Percentiles rank a stretch among this genome's conserved stretches.
Evolutionary conservation across 2,797 vertebrate species (phyloP).

Genomic region (Eospalax fontanierii): DNA sequence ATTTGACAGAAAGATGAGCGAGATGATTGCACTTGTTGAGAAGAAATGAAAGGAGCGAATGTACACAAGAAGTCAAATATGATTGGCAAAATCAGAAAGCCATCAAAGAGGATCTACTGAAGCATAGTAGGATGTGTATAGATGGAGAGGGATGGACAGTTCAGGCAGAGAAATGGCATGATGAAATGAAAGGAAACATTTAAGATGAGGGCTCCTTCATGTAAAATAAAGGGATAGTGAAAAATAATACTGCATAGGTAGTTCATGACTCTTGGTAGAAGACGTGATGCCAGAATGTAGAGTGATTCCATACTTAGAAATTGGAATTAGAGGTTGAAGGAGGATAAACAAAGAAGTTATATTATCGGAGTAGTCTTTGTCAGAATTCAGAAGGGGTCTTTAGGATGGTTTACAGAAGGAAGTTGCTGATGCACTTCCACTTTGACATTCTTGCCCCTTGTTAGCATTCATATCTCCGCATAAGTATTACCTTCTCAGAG

Average conservation of each 20-base stretch:
- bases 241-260: neutral
- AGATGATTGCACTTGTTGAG: neutral
- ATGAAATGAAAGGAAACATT: neutral
- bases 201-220: neutral
- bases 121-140: neutral
- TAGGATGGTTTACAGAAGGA: neutral
- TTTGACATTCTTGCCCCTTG: neutral
- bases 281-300: neutral
- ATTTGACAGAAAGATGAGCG: slow-evolving; percentile 1
- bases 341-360: neutral
- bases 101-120: neutral
- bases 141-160: neutral
- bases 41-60: neutral
- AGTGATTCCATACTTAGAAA: neutral
- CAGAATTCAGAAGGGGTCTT: neutral
- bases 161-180: neutral
- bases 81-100: slow-evolving; percentile 11
- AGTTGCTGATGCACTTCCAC: neutral
- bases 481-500: neutral
- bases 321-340: neutral
- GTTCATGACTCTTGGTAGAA: neutral
- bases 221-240: neutral
- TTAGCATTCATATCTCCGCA: neutral
- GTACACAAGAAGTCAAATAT: neutral
- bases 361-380: neutral